Evolutionary conservation across 2,888 invertebrate species (phyloP).

Genomic region (Cosmia trapezina): DNA sequence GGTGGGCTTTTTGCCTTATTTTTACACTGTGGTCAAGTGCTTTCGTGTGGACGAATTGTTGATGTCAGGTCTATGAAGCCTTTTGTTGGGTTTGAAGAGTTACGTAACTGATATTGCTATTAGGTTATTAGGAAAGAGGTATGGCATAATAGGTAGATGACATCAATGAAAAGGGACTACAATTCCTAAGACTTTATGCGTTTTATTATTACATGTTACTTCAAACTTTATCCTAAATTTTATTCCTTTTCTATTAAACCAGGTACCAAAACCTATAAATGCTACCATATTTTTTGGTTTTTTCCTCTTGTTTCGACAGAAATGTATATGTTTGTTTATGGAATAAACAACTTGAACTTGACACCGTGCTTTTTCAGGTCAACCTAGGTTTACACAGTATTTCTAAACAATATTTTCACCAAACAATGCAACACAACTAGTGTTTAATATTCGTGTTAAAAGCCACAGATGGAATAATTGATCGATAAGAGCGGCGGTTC

Average conservation of each 20-base stretch:
- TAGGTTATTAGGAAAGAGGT: neutral
- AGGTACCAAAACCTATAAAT: neutral
- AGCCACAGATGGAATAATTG: conserved; percentile 62
- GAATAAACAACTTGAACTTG: too few species aligned
- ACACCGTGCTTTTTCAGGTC: neutral
- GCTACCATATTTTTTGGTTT: too few species aligned
- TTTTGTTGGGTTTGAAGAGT: conserved; percentile 19
- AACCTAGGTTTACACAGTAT: too few species aligned
- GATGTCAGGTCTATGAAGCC: conserved; percentile 28
- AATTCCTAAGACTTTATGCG: neutral
- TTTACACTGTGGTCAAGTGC: conserved; percentile 62
- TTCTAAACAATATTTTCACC: conserved; percentile 9
- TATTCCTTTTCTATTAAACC: neutral
- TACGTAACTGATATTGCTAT: conserved; percentile 26
- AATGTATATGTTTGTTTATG: neutral
- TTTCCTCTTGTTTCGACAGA: neutral
- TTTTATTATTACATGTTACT: neutral
- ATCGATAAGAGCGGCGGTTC: conserved; percentile 50
- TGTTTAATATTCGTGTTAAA: conserved; percentile 43
- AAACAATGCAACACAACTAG: conserved; percentile 14
- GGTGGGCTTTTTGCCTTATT: conserved; percentile 67
- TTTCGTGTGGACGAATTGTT: conserved; percentile 56
- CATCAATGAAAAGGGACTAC: neutral
- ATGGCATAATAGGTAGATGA: too few species aligned
- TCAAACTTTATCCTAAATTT: neutral